Evolutionary conservation across 2,113 vertebrate genomes (phyloP).

Genomic region (Ceyx melanurus): DNA sequence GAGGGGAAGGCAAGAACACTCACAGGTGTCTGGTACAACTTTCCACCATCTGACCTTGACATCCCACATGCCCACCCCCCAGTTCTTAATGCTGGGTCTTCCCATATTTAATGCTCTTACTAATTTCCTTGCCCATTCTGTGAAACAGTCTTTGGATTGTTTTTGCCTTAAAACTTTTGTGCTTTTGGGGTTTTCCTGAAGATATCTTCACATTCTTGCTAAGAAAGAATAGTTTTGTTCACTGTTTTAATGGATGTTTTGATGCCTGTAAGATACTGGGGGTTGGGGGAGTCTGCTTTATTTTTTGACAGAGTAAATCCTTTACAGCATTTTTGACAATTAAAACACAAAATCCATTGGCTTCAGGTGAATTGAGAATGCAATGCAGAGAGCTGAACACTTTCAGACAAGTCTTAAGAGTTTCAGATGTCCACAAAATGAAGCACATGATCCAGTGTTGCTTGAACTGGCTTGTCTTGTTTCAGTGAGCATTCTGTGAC

Average conservation of each 20-base stretch:
- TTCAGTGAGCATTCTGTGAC: background rate
- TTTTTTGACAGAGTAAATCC: background rate
- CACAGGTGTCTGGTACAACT: background rate
- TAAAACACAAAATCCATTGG: background rate
- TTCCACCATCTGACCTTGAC: background rate
- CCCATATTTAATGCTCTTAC: background rate
- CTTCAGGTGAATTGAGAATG: background rate
- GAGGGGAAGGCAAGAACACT: background rate
- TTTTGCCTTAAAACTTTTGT: fast-evolving
- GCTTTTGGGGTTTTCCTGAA: background rate
- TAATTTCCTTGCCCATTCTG: background rate
- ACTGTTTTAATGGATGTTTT: background rate
- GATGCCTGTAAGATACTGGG: background rate
- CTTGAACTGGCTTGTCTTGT: background rate
- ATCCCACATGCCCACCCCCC: background rate
- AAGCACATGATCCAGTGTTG: background rate
- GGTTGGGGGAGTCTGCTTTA: background rate
- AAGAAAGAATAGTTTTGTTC: background rate
- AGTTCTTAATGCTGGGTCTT: background rate
- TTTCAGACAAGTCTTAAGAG: background rate
- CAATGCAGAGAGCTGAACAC: background rate
- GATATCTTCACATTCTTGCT: background rate
- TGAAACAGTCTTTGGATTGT: background rate
- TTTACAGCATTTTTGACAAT: background rate
- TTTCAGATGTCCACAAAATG: background rate